Evolutionary conservation across 1,140 invertebrate species (phyloP), one percentile per base, ranked within the genome.

Genomic region (Pseudomyrmex gracilis): DNA sequence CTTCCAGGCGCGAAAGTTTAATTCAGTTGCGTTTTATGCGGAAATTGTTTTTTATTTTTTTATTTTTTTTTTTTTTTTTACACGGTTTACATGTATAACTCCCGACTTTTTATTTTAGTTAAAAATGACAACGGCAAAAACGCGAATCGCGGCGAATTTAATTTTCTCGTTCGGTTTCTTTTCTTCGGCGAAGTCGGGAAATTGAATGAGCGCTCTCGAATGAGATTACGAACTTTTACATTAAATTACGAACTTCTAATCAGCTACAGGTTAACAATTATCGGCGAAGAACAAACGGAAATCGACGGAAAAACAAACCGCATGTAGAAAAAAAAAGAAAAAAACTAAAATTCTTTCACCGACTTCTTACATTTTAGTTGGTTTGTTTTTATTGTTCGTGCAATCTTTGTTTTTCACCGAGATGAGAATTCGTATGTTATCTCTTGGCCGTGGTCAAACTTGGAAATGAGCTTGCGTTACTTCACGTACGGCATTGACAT

Each of bases 1-100:
- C 64, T 77, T 34, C 49, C 17, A 10, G 17, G 20, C 20, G 43
- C 49, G 57, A 78, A 74, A 78, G 74, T 78, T 78, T 68, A 78
- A 68, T 70, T 70, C 57, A 24, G 57, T 77, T 77, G 64, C 5
- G 0, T 70, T 22, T 68, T 45, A 78, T 57, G 74, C 17, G 7
- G 20, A 70, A 47, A 78, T 78, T 34, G 34, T 34, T 34, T 7
- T n/a, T n/a, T n/a, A n/a, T n/a, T n/a, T n/a, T n/a, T n/a, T n/a
- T n/a, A n/a, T n/a, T n/a, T n/a, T n/a, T n/a, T n/a, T n/a, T n/a
- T n/a, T n/a, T n/a, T n/a, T n/a, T n/a, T n/a, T 34, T 34, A 34
- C 34, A 34, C 34, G 5, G 15, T 2, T 34, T 76, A 53, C 47
- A 53, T 55, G n/a, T 70, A 70, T 70, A 70, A 70, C 51, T 58